Evolutionary conservation across 2,797 vertebrate genomes (phyloP).

Genomic region (Diceros bicornis): DNA sequence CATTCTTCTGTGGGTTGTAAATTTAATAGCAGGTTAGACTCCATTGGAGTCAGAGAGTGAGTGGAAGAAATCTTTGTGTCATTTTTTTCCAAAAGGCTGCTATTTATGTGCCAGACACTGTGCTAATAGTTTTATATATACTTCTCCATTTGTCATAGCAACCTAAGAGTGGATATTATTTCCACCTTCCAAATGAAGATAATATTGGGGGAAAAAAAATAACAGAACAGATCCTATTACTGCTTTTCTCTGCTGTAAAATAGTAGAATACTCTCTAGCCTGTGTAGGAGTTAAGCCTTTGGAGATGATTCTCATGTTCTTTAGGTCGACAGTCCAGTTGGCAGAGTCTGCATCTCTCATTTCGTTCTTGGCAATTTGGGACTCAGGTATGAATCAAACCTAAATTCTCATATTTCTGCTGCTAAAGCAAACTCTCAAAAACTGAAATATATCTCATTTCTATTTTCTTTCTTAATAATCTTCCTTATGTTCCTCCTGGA

Average conservation of each 20-base stretch:
- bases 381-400: not conserved
- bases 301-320: not conserved
- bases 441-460: not conserved
- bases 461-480: not conserved
- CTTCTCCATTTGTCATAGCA: not conserved
- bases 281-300: not conserved
- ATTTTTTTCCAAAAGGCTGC: not conserved
- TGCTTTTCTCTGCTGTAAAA: not conserved
- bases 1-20: not conserved
- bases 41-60: not conserved
- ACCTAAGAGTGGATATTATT: not conserved
- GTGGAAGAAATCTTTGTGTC: not conserved
- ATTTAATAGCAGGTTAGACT: conserved; percentile 11
- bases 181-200: not conserved
- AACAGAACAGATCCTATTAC: not conserved
- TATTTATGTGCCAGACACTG: not conserved
- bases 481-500: not conserved
- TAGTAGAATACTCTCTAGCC: not conserved
- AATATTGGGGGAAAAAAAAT: not conserved
- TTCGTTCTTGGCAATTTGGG: not conserved
- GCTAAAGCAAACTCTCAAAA: not conserved
- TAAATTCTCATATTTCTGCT: not conserved
- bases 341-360: not conserved
- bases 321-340: not conserved
- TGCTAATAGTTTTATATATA: not conserved